Base-by-base conservation (phyloP, 2,888 invertebrate species). In the Xestobium rufovillosum region DNA sequence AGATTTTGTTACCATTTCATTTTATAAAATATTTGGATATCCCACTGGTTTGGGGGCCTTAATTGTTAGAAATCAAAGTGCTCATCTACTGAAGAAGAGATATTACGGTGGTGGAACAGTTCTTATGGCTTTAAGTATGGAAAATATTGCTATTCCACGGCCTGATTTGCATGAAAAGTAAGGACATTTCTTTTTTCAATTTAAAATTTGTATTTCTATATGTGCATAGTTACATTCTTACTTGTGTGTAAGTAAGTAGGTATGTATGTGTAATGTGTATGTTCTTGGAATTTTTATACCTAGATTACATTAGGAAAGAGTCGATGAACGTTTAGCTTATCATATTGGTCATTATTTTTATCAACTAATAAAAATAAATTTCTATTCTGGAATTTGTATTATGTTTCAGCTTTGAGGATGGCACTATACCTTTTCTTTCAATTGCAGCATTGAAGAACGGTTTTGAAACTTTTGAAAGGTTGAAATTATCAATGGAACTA, bases 41-140 rank as follows among this genome's bases (percentile, higher is more conserved):
- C 97, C 97, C 1, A 95, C 95, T 33, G 97, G 97, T 2, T 68
- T 96, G 11, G 97, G 96, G 16, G 94, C 90, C 8, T 62, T 95
- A 12, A 59, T 96, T 36, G 82, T 95, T 0, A 78, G 71, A 55
- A 85, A 83, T 56, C 59, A 65, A 12, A 79, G 77, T 57, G 65
- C 67, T 23, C 41, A 68, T 53, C 65, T 77, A 4, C 66, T 91
- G 43, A 72, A 75, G 31, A 82, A 84, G 56, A 68, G 62, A 35
- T 95, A 89, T 63, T 95, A 88, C 69, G 95, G 95, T 12, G 97
- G 96, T 25, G 97, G 97, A 4, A 92, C 94, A 2, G 88, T 97
- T 6, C 77, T 87, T 55, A 80, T 92, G 56, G 80, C 85, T 8
- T 69, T 91, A 49, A 82, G 84, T 39, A 71, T 71, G 26, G 71